These are phyloP conservation scores for Strix aluco DNA, from an alignment of 2,113 vertebrate species.

Conservation along the genomic window DNA sequence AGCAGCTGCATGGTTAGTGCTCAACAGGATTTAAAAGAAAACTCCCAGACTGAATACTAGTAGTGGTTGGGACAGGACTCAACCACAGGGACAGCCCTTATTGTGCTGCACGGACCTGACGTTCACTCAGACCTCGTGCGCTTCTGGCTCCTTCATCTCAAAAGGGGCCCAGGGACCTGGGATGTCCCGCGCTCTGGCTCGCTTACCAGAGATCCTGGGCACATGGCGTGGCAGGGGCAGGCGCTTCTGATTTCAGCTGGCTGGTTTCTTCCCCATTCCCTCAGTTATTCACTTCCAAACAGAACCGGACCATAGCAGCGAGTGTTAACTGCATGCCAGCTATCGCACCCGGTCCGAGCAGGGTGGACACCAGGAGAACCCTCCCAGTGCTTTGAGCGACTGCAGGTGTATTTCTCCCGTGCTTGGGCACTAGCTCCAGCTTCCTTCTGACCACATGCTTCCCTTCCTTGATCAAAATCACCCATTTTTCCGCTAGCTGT, in stretches of 20 bases:
- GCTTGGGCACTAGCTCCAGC: background rate
- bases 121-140: background rate
- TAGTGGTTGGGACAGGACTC: background rate
- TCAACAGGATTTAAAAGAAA: background rate
- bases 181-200: fast-evolving
- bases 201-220: background rate
- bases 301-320: too few species aligned
- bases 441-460: background rate
- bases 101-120: background rate
- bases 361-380: background rate
- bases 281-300: background rate
- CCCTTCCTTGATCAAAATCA: background rate
- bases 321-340: background rate
- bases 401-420: background rate
- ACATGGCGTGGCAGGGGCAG: background rate
- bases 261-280: background rate
- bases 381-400: background rate
- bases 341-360: fast-evolving
- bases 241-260: background rate
- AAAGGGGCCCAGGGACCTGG: too few species aligned
- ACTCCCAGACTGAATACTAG: background rate
- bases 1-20: background rate
- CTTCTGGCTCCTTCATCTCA: background rate
- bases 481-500: background rate
- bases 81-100: too few species aligned